phyloP scores from a whole-genome alignment of 1,140 invertebrate species.

The Habropoda laboriosa region DNA sequence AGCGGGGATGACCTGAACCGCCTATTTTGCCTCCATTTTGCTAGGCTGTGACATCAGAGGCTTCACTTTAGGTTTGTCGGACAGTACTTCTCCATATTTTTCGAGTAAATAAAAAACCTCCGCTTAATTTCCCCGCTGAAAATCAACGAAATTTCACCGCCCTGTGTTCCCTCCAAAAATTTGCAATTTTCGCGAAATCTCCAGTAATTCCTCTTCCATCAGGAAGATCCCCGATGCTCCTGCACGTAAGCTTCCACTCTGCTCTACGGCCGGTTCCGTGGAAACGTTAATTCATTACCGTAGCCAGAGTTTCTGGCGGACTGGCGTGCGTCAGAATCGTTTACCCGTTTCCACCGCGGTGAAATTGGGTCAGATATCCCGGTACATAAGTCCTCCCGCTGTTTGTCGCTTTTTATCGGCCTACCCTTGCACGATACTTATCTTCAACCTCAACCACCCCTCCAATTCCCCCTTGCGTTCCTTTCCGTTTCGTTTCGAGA shows the following conservation, averaged over 20 bases:
- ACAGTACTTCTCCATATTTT: too few relatives aligned
- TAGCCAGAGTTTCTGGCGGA: conserved; percentile 26
- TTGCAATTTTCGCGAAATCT: too few relatives aligned
- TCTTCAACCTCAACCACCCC: background rate
- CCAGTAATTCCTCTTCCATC: too few relatives aligned
- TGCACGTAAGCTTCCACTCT: background rate
- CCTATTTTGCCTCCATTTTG: too few relatives aligned
- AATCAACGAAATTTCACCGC: too few relatives aligned
- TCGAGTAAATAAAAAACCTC: too few relatives aligned
- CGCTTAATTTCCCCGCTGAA: too few relatives aligned
- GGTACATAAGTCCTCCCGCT: conserved; percentile 16
- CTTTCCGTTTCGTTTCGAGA: background rate
- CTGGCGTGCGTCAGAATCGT: conserved; percentile 43
- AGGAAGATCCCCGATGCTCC: too few relatives aligned
- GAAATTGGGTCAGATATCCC: conserved; percentile 42
- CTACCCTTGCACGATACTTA: conserved; percentile 26
- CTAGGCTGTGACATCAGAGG: too few relatives aligned
- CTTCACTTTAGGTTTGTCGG: too few relatives aligned
- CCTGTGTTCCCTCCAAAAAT: too few relatives aligned
- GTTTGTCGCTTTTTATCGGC: conserved; percentile 35
- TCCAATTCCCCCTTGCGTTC: background rate
- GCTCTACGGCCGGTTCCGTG: background rate
- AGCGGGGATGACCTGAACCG: too few relatives aligned
- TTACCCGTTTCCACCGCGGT: conserved; percentile 18
- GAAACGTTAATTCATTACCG: conserved; percentile 38